These are phyloP conservation scores for Acrocephalus scirpaceus DNA, from an alignment of 2,797 vertebrate species.

Conservation along the genomic window DNA sequence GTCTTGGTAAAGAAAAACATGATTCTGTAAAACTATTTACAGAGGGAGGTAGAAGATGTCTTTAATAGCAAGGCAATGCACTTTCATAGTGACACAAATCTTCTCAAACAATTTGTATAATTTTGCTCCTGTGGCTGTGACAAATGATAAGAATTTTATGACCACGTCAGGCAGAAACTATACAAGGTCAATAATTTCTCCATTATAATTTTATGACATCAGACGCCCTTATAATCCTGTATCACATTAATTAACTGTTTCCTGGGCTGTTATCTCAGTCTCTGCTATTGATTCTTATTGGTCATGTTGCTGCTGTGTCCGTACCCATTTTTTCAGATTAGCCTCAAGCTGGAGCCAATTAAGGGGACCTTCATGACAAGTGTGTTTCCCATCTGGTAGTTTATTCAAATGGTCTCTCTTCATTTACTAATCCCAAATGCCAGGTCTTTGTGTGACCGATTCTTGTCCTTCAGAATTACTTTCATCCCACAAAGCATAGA, in stretches of 20 bases:
- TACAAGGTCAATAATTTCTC: slow-evolving; percentile 6
- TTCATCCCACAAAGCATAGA: neutral
- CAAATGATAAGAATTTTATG: neutral
- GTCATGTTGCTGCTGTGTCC: neutral
- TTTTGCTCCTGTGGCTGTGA: neutral
- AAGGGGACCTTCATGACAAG: neutral
- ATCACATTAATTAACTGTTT: neutral
- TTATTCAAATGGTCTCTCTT: slow-evolving; percentile 12
- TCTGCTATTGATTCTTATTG: neutral
- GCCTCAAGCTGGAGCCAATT: neutral
- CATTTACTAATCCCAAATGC: neutral
- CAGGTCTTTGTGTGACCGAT: neutral
- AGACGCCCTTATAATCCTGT: neutral
- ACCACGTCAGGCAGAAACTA: slow-evolving; percentile 1
- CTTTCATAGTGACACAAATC: neutral
- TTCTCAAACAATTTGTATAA: neutral
- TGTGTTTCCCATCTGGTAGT: slow-evolving; percentile 17
- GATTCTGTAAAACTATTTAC: neutral
- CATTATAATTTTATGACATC: neutral
- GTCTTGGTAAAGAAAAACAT: neutral
- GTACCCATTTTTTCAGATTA: slow-evolving; percentile 18
- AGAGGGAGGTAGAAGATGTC: neutral
- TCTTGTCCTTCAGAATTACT: slow-evolving; percentile 9
- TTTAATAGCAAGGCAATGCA: neutral
- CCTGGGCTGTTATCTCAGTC: neutral